A percentile compares a stretch with the other conserved stretches of the same genome.
Conservation (phyloP, 2,888 invertebrate species). For the Campoplex capitator region DNA sequence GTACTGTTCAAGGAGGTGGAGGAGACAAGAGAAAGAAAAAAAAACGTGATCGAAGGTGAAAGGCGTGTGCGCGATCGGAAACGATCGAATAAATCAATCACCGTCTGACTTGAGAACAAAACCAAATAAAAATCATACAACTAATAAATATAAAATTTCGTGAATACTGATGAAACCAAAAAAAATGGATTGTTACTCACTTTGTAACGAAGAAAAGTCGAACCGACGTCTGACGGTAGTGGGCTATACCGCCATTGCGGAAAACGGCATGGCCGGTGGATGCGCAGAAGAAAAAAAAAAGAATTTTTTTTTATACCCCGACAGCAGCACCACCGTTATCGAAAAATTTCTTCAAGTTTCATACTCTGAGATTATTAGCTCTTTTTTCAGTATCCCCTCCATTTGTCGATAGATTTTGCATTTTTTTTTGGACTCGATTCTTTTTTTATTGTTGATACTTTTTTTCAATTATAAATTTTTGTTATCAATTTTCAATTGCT, state of each 20-base stretch:
- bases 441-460: background rate
- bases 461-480: background rate
- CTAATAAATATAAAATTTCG: background rate
- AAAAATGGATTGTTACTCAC: conserved; percentile 64
- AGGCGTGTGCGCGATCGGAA: conserved; percentile 29
- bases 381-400: background rate
- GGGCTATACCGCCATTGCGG: conserved; percentile 77
- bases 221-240: conserved; percentile 62
- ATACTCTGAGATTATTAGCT: conserved; percentile 6
- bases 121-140: background rate
- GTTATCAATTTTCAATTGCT: conserved; percentile 17
- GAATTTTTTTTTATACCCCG: conserved; percentile 46
- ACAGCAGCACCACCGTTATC: conserved; percentile 53
- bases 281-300: conserved; percentile 67
- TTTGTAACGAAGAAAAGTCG: conserved; percentile 67
- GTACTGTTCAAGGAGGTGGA: background rate
- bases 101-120: background rate
- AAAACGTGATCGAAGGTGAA: conserved; percentile 43
- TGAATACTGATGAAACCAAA: background rate
- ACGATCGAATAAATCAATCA: conserved; percentile 2
- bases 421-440: background rate
- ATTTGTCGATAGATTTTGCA: background rate
- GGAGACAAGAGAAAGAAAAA: conserved; percentile 22
- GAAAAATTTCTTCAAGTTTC: conserved; percentile 50
- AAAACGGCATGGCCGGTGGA: conserved; percentile 78